Evolutionary conservation across 1,140 invertebrate species (phyloP), one percentile per base, ranked within the genome.

Genomic region (Caenorhabditis remanei): DNA sequence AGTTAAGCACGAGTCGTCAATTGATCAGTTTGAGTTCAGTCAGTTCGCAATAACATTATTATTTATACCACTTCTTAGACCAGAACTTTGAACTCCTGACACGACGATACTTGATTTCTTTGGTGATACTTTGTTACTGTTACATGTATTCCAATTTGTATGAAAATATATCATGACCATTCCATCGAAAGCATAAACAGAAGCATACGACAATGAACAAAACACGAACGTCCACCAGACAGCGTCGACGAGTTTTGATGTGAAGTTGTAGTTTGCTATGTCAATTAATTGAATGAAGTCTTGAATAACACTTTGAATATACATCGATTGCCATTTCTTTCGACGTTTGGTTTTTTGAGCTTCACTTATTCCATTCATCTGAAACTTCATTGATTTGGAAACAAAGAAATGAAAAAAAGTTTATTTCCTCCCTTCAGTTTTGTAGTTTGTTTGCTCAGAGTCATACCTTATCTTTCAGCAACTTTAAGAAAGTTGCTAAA

Each of bases 291-390:
- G 65, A 19, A 71, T 43, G 41, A 71, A 71, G 19, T 71, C 65
- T 71, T 71, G 65, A 24, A 71, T 43, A 13, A 71, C 65, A 46
- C 65, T 71, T 71, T 71, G 65, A 24, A 71, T 71, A n/a, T 71
- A 71, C 65, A 71, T 71, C 16, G 16, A 19, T 46, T 71, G 65
- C 65, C 65, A 71, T 46, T 71, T 71, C 41, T 71, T 71, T 46
- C 65, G 9, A 16, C 65, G 9, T n/a, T 71, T 71, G 0, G 7
- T n/a, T 46, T 46, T 43, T 46, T 71, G 65, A 19, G 11, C 65
- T 19, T 71, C 65, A 19, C 41, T 71, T 14, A 71, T 19, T 46
- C 65, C 65, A 46, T 4, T 19, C 65, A 71, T 71, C 65, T 71
- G 65, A 65, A 65, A 63, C 13, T 14, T 67, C 4, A 13, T 43